These are phyloP conservation scores for Sclerodermus sp. DNA, from an alignment of 2,888 invertebrate genomes.

Conservation along the genomic window DNA sequence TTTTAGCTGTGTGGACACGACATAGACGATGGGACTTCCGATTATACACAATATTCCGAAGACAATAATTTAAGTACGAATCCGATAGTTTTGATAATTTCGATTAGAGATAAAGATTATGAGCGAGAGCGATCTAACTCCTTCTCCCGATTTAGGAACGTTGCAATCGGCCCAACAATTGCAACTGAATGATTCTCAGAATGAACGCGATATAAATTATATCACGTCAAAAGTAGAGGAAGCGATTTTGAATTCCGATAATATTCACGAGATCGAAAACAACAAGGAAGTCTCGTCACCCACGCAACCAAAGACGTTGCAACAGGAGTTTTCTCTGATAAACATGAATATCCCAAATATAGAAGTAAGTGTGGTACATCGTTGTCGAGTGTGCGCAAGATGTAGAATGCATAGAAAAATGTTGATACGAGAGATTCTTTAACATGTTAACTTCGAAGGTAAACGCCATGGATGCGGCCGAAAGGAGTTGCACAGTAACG, in stretches of 20 bases:
- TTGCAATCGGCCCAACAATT: conserved; percentile 50
- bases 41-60: conserved; percentile 52
- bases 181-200: conserved; percentile 45
- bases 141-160: conserved; percentile 30
- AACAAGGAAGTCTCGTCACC: conserved; percentile 51
- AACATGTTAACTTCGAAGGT: conserved; percentile 36
- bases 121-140: not conserved
- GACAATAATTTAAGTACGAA: conserved; percentile 47
- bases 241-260: conserved; percentile 35
- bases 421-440: too few relatives aligned
- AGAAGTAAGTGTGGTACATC: conserved; percentile 63
- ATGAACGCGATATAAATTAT: conserved; percentile 44
- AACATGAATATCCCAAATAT: conserved; percentile 77
- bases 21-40: conserved; percentile 58
- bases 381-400: too few relatives aligned
- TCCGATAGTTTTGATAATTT: too few relatives aligned
- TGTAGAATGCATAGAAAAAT: too few relatives aligned
- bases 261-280: conserved; percentile 32
- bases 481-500: conserved; percentile 64
- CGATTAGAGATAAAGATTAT: not conserved
- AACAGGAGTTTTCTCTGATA: conserved; percentile 76
- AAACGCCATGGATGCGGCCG: conserved; percentile 63
- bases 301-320: conserved; percentile 65
- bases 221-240: conserved; percentile 40
- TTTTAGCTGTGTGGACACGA: conserved; percentile 71